Percentiles rank a stretch among this genome's conserved stretches.
These are phyloP conservation scores for Clarias pachynema DNA, from an alignment of 2,797 vertebrate species.

Conservation along the genomic window DNA sequence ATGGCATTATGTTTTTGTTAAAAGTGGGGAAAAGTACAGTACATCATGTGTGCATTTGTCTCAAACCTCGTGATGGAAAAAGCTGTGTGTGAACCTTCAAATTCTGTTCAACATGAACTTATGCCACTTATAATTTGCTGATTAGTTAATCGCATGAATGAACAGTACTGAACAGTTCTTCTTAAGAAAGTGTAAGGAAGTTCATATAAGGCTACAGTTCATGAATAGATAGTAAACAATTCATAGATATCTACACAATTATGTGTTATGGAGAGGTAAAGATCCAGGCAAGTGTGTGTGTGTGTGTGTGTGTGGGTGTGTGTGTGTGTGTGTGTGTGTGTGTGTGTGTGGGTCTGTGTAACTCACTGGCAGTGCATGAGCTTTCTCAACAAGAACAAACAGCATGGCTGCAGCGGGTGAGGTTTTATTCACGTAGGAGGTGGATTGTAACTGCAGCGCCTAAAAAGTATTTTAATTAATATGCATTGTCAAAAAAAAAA, in stretches of 20 bases:
- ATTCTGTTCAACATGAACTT: no score
- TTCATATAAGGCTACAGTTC: not conserved
- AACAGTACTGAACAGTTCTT: no score
- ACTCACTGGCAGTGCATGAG: conserved; percentile 81
- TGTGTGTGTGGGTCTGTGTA: conserved; percentile 1
- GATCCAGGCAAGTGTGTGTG: conserved; percentile 7
- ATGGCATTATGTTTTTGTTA: no score
- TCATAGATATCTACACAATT: not conserved
- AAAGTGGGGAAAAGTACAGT: no score
- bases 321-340: not conserved
- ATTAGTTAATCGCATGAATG: no score
- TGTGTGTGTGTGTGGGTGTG: conserved; percentile 5
- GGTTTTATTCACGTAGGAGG: conserved; percentile 78
- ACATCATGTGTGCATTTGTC: no score
- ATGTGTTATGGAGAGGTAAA: not conserved
- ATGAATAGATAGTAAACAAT: not conserved
- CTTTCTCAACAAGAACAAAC: conserved; percentile 84
- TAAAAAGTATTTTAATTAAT: conserved; percentile 53
- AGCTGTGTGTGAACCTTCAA: no score
- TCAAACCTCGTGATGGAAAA: no score
- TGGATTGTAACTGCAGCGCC: conserved; percentile 81
- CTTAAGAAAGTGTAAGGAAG: no score
- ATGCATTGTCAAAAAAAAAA: not conserved
- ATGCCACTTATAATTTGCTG: no score
- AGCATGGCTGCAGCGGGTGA: conserved; percentile 82